Percentiles rank a stretch among this genome's conserved stretches.
Evolutionary conservation across 2,888 invertebrate species (phyloP).

Genomic region (Electrophaes corylata): DNA sequence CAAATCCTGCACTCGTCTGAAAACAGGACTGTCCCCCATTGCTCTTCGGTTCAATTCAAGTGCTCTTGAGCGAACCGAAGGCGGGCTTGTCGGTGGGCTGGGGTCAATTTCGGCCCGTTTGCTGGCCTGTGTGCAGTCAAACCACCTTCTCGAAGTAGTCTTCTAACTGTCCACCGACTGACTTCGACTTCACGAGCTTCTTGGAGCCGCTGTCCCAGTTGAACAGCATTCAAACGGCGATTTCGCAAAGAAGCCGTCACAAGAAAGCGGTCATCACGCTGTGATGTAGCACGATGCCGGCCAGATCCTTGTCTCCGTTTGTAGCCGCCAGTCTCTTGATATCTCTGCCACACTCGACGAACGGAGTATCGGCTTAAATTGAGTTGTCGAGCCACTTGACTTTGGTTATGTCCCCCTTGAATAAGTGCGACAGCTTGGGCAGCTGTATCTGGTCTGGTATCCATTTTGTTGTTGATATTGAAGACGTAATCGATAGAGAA

Average conservation of each 20-base stretch:
- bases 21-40: constrained; percentile 17
- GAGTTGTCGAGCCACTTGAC: too few relatives aligned
- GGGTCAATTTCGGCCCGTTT: too few relatives aligned
- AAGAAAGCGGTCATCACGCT: constrained; percentile 19
- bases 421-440: constrained; percentile 10
- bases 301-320: constrained; percentile 10
- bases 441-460: constrained; percentile 9
- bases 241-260: constrained; percentile 14
- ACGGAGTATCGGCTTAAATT: constrained; percentile 9
- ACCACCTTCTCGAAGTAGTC: constrained; percentile 6
- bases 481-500: constrained; percentile 1
- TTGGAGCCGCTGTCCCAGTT: constrained; percentile 13
- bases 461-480: constrained; percentile 5
- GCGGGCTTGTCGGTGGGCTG: too few relatives aligned
- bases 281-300: constrained; percentile 7
- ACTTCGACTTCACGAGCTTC: constrained; percentile 16
- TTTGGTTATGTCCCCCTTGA: too few relatives aligned
- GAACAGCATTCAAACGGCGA: constrained; percentile 18
- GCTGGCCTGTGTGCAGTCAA: constrained; percentile 21
- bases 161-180: constrained; percentile 20
- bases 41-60: constrained; percentile 22
- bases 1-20: constrained; percentile 12
- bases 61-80: constrained; percentile 27
- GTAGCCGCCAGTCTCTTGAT: constrained; percentile 8
- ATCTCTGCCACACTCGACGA: constrained; percentile 13